Evolutionary conservation across 2,888 invertebrate species (phyloP).

Genomic region (Perizoma flavofasciatum): DNA sequence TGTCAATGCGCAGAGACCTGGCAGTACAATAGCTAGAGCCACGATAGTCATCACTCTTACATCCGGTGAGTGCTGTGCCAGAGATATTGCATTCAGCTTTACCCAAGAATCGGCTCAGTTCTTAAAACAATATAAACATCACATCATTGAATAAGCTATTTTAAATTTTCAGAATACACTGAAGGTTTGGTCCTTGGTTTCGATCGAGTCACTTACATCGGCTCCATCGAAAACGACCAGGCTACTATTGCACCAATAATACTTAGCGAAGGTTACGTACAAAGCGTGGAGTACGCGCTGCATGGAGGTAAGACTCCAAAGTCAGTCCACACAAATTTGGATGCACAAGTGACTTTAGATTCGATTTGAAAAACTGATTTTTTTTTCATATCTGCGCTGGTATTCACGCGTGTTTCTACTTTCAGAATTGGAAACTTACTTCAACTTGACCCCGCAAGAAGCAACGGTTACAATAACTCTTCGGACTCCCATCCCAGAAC

Average conservation of each 20-base stretch:
- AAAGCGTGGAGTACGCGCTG: conserved; percentile 40
- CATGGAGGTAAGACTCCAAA: conserved; percentile 41
- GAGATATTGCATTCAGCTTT: not conserved
- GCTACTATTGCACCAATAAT: conserved; percentile 38
- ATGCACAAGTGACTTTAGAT: conserved; percentile 36
- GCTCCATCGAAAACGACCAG: conserved; percentile 37
- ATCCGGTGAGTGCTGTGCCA: conserved; percentile 24
- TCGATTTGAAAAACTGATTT: too few relatives aligned
- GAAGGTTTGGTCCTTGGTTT: conserved; percentile 36
- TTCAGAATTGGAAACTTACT: conserved; percentile 31
- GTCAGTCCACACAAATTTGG: not conserved
- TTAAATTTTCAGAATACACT: conserved; percentile 12
- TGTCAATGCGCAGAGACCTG: conserved; percentile 32
- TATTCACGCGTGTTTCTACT: not conserved
- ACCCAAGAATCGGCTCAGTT: too few relatives aligned
- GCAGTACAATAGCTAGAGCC: conserved; percentile 35
- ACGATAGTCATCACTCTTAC: conserved; percentile 40
- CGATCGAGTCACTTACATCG: conserved; percentile 43
- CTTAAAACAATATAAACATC: too few relatives aligned
- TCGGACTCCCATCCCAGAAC: conserved; percentile 13
- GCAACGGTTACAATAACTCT: conserved; percentile 18
- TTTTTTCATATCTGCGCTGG: too few relatives aligned
- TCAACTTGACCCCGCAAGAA: conserved; percentile 17
- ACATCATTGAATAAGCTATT: too few relatives aligned
- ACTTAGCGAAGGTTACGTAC: conserved; percentile 43